Conservation (phyloP, 2,888 invertebrate species). For the Camptogramma bilineatum region DNA sequence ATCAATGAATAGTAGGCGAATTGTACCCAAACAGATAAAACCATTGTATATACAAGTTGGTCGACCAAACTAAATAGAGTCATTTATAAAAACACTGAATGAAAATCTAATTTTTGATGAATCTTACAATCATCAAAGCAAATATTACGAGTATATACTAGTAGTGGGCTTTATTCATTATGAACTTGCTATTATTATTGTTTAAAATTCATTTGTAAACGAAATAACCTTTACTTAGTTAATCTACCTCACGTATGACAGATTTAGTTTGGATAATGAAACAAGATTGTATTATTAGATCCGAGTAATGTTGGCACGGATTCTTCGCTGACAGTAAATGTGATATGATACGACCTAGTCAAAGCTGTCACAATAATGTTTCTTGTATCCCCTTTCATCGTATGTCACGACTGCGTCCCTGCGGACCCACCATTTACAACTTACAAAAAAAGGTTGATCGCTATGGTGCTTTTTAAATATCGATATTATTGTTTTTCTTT, state of each 20-base stretch:
- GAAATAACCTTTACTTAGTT: not conserved
- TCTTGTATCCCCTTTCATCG: constrained; percentile 39
- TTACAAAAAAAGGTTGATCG: too few relatives aligned
- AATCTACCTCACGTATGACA: constrained; percentile 4
- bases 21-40: constrained; percentile 10
- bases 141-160: not conserved
- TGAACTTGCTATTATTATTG: too few relatives aligned
- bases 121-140: not conserved
- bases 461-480: too few relatives aligned
- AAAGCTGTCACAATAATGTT: constrained; percentile 64
- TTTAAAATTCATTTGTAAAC: too few relatives aligned
- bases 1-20: constrained; percentile 9
- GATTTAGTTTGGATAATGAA: constrained; percentile 24
- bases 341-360: constrained; percentile 65
- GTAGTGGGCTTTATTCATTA: too few relatives aligned
- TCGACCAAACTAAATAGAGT: not conserved
- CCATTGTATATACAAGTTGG: not conserved
- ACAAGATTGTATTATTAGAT: constrained; percentile 48
- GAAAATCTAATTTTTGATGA: not conserved
- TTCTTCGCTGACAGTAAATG: constrained; percentile 57
- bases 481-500: too few relatives aligned
- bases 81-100: not conserved
- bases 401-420: constrained; percentile 28
- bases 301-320: constrained; percentile 61
- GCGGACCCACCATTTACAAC: too few relatives aligned